Conservation (phyloP, 2,888 invertebrate genomes). For the Nomada fucata region DNA sequence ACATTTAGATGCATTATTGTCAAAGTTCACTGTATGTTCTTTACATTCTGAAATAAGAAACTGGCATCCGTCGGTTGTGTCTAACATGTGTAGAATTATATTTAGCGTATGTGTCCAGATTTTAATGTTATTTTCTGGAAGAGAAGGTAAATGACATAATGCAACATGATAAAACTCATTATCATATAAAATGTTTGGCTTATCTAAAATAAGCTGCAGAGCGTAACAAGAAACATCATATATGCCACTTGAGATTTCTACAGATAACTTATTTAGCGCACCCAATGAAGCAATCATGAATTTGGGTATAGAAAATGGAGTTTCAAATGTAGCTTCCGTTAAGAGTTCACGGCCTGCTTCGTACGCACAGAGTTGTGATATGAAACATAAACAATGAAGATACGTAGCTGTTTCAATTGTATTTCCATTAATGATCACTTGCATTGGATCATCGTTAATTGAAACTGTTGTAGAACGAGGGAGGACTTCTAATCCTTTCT, state of each 20-base stretch:
- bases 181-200: conserved; percentile 73
- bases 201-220: conserved; percentile 74
- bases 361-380: conserved; percentile 77
- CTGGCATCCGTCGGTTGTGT: conserved; percentile 76
- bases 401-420: conserved; percentile 78
- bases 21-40: conserved; percentile 66
- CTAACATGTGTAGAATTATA: conserved; percentile 76
- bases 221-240: conserved; percentile 76
- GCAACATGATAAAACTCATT: conserved; percentile 77
- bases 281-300: conserved; percentile 74
- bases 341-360: conserved; percentile 76
- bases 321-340: conserved; percentile 69
- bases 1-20: conserved; percentile 64
- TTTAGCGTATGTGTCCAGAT: conserved; percentile 79
- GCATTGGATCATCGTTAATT: conserved; percentile 76
- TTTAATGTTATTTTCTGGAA: conserved; percentile 68
- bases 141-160: conserved; percentile 73
- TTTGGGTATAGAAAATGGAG: conserved; percentile 71
- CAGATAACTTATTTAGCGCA: conserved; percentile 75
- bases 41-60: conserved; percentile 76
- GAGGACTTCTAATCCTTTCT: conserved; percentile 72
- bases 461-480: conserved; percentile 70
- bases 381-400: conserved; percentile 79
- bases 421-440: conserved; percentile 79
- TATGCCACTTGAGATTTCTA: conserved; percentile 73